These are phyloP conservation scores for Gymnarchus niloticus DNA, from an alignment of 2,113 vertebrate species.

Conservation along the genomic window DNA sequence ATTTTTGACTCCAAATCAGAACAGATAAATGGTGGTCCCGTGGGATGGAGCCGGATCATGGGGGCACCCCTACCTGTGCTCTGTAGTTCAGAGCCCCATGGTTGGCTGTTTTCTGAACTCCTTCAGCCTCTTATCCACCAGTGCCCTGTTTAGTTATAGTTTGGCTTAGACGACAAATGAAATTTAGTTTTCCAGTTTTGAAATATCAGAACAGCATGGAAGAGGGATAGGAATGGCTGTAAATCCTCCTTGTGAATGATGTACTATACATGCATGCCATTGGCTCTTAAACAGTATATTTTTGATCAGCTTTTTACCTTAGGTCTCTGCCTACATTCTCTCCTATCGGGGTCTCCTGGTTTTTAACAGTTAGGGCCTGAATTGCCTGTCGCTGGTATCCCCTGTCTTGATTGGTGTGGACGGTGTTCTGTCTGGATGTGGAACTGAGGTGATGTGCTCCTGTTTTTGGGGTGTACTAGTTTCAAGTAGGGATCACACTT, in stretches of 20 bases:
- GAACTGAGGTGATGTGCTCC: too few species aligned
- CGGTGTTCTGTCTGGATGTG: not conserved
- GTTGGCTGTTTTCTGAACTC: not conserved
- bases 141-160: not conserved
- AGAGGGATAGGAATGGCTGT: not conserved
- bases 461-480: not conserved
- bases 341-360: too few species aligned
- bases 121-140: not conserved
- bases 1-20: not conserved
- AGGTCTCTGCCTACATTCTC: not conserved
- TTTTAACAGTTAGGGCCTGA: too few species aligned
- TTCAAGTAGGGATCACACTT: not conserved
- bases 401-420: not conserved
- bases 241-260: not conserved
- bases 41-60: not conserved
- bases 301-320: not conserved
- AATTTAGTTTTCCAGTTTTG: not conserved
- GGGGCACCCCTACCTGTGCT: not conserved
- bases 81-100: not conserved
- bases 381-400: not conserved
- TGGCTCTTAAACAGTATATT: too few species aligned
- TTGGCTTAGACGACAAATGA: not conserved
- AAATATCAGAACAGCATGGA: not conserved
- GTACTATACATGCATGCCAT: not conserved
- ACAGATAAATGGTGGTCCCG: not conserved